Base-by-base conservation (phyloP, 2,113 vertebrate genomes). In the Notarius lentiginosus region DNA sequence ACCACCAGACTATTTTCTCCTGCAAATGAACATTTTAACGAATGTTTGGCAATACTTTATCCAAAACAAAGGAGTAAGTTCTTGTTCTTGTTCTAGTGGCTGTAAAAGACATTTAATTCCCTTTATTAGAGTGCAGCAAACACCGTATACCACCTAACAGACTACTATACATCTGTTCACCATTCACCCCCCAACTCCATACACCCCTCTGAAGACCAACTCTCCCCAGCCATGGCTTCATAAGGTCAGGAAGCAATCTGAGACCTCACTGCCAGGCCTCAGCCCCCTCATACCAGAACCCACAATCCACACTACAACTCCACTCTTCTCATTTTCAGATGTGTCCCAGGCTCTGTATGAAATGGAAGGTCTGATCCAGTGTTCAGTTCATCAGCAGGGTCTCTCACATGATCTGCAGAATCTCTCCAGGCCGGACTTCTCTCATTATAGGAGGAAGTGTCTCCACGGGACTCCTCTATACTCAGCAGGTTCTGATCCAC, bases 371-470 rank as follows among this genome's bases (percentile, higher is more conserved):
- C 65, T 75, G 79, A 79, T 89, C 88, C 83, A 76, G 87, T 86
- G 86, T 92, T 90, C 87, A 70, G 91, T 91, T 94, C 91, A 87
- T 84, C 88, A 87, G 79, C 84, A 87, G 76, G 82, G 89, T 90
- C 90, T 87, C 91, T 91, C 89, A 92, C 91, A 86, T 90, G 88
- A 93, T 92, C 92, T 84, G 66, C 89, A 85, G 87, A 89, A 91
- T 90, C 90, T 93, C 86, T 20, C 84, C 12, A 86, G 83, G 89
- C 91, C 90, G 93, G 92, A 94, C 92, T 81, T 92, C 89, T 94
- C 93, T 95, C 93, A 94, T 95, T 92, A 92, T 85, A 89, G 89
- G 86, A 49, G 79, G 90, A 91, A 92, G 90, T 83, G 82, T 72
- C 92, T 89, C 93, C 49, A 89, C 81, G 65, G 92, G 92, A 83